These are phyloP conservation scores for Sinotaia quadrata DNA, from an alignment of 2,888 invertebrate genomes.

Conservation along the genomic window DNA sequence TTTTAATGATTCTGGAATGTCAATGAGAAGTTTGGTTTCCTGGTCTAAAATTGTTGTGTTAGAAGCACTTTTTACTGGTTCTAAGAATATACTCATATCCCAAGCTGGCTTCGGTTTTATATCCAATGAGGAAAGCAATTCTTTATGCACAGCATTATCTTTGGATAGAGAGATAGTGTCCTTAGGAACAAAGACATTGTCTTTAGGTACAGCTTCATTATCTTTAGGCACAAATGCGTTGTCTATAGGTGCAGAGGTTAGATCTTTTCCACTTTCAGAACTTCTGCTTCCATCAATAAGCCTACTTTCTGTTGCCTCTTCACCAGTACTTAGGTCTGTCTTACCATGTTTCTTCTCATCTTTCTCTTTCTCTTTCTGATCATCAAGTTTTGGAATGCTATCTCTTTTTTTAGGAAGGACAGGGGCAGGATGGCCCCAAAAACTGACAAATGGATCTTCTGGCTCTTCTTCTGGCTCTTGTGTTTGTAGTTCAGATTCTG, in stretches of 20 bases:
- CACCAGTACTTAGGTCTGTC: no score
- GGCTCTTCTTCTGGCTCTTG: constrained; percentile 17
- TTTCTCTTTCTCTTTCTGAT: constrained; percentile 31
- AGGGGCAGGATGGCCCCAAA: constrained; percentile 40
- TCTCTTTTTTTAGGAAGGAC: constrained; percentile 31
- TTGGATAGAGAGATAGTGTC: no score
- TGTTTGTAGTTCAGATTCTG: neutral
- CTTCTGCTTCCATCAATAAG: no score
- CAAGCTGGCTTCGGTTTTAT: constrained; percentile 9
- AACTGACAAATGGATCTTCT: constrained; percentile 37
- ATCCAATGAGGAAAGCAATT: neutral
- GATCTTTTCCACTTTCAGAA: constrained; percentile 21
- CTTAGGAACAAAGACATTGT: constrained; percentile 16
- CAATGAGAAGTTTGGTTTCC: constrained; percentile 19
- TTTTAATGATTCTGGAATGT: constrained; percentile 17
- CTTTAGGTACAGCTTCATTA: constrained; percentile 29
- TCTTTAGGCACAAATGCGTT: constrained; percentile 15
- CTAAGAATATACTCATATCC: neutral
- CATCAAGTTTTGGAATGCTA: constrained; percentile 31
- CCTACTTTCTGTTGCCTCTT: no score
- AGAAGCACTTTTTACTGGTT: neutral
- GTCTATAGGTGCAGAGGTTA: neutral
- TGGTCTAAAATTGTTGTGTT: constrained; percentile 4
- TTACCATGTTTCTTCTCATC: constrained; percentile 30
- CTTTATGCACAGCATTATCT: neutral